Conservation (phyloP, 2,888 invertebrate species). For the Sarcophaga rosellei region DNA sequence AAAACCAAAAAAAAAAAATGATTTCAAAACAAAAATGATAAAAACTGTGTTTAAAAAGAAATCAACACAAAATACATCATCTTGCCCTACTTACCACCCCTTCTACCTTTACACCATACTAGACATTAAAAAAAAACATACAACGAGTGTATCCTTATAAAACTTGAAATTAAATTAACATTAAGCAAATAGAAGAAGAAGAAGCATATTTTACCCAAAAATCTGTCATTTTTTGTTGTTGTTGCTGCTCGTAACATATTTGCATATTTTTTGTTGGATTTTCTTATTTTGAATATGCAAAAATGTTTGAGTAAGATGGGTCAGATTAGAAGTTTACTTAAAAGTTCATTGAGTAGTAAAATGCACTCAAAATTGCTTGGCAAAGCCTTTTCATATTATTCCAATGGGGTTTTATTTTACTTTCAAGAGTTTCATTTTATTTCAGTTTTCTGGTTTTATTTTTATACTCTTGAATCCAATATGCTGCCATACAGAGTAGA, state of each 20-base stretch:
- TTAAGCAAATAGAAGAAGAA: constrained; percentile 15
- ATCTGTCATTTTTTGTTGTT: not conserved
- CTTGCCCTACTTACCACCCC: too few relatives aligned
- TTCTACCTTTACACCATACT: too few relatives aligned
- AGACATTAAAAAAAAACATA: too few relatives aligned
- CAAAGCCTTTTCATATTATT: too few relatives aligned
- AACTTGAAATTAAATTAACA: constrained; percentile 16
- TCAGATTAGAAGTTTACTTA: not conserved
- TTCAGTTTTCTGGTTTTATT: too few relatives aligned
- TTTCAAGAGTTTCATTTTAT: too few relatives aligned
- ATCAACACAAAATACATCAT: not conserved
- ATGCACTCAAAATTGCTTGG: not conserved
- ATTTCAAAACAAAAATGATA: constrained; percentile 3
- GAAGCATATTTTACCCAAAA: constrained; percentile 11
- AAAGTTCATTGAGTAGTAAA: not conserved
- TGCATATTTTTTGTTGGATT: not conserved
- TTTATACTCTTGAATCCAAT: too few relatives aligned
- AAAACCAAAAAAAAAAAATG: not conserved
- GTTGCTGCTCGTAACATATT: not conserved
- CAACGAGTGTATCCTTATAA: not conserved
- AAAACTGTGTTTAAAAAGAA: not conserved
- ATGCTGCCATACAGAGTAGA: too few relatives aligned
- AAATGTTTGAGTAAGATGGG: not conserved
- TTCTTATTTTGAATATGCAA: not conserved
- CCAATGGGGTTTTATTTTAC: too few relatives aligned